Base-by-base conservation (phyloP, 2,888 invertebrate species). In the Serripes groenlandicus region DNA sequence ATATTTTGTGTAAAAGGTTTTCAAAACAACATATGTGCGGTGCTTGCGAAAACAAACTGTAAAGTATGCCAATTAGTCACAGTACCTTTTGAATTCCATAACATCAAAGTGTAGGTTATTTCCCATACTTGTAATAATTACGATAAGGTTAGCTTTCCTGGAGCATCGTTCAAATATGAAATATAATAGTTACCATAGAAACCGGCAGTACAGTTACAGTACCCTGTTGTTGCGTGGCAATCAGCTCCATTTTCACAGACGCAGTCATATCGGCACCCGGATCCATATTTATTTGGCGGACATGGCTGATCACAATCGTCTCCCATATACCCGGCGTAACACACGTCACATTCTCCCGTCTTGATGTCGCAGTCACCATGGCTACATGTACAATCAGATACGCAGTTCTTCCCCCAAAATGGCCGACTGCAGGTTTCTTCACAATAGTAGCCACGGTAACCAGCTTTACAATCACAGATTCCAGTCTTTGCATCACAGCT, bases 401-500 rank as follows among this genome's bases (percentile, higher is more conserved):
- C 21, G 62, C 91, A 91, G 37, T 87, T 73, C 30, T 71, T 35
- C 3, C 91, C 91, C 69, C 78, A 91, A 32, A 78, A 85, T 30
- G 90, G 90, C 34, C 70, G 42, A 1, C 79, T 81, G 75, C 90
- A 91, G 11, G 68, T 69, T 15, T 81, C 71, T 1, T 81, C 64
- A 68, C 92, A 92, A 18, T 74, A 62, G 34, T 72, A 56, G 9
- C 90, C 91, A 15, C 78, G 78, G 77, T 85, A 91, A 23, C 92
- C 92, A 18, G 88, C 77, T 32, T 75, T 66, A 87, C 93, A 93
- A 21, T 81, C 69, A 68, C 93, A 93, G 18, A 88, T 75, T n/a
- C 95, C 95, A 26, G 90, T 92, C 18, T 86, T 73, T 18, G 93
- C 89, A 80, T 95, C 91, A 83, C 95, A 95, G 42, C 90, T 90